These are phyloP conservation scores for Coilia nasus DNA, from an alignment of 2,797 vertebrate genomes.

Conservation along the genomic window DNA sequence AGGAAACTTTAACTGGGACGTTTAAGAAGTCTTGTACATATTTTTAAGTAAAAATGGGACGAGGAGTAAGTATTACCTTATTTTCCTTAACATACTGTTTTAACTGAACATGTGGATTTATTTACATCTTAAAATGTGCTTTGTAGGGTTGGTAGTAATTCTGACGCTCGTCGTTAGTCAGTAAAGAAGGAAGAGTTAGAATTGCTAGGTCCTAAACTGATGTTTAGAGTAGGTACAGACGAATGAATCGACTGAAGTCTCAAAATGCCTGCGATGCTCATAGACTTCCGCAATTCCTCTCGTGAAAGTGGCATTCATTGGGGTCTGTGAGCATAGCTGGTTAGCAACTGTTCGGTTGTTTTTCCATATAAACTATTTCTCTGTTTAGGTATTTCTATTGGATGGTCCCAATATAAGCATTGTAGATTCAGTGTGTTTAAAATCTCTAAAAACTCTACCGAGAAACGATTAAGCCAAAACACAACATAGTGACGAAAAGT, in stretches of 20 bases:
- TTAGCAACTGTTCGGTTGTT: conserved; percentile 7
- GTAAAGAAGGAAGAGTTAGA: background rate
- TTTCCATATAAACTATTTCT: background rate
- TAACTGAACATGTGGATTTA: background rate
- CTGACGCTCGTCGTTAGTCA: background rate
- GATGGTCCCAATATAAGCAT: background rate
- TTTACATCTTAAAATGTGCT: background rate
- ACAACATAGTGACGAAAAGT: background rate
- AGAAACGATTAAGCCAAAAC: background rate
- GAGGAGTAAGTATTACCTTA: conserved; percentile 74
- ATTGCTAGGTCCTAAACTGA: background rate
- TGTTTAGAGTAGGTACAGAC: background rate
- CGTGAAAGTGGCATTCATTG: conserved; percentile 26
- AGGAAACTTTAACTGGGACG: conserved; percentile 42
- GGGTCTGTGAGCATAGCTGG: conserved; percentile 5
- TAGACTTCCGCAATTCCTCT: conserved; percentile 33
- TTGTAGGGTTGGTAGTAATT: background rate
- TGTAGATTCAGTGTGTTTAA: background rate
- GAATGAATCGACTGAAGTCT: conserved; percentile 18
- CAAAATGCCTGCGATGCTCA: conserved; percentile 35
- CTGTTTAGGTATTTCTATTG: background rate
- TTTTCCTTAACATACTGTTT: background rate
- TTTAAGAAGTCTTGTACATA: conserved; percentile 51
- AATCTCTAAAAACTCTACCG: background rate
- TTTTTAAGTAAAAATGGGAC: conserved; percentile 69